phyloP scores from a whole-genome alignment of 2,797 vertebrate genomes.

The Smutsia temminckii region DNA sequence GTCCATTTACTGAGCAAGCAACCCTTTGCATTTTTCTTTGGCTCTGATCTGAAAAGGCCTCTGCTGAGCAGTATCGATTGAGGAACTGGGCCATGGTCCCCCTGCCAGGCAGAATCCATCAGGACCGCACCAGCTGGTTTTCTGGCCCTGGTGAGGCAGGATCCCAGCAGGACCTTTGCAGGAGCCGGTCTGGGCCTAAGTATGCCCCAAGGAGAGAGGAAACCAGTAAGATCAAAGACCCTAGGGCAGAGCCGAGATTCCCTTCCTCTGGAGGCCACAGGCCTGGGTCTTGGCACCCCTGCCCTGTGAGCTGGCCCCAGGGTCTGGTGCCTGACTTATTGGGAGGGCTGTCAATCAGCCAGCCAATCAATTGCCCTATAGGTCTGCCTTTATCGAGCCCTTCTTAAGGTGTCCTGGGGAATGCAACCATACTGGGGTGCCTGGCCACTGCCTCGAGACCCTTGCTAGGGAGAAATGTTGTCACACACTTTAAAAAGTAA shows the following conservation, averaged over 20 bases:
- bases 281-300: background rate
- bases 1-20: constrained; percentile 41
- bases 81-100: background rate
- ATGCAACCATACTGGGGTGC: background rate
- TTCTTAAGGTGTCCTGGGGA: background rate
- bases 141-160: background rate
- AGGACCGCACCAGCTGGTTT: constrained; percentile 5
- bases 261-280: background rate
- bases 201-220: background rate
- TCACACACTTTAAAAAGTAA: constrained; percentile 24
- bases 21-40: constrained; percentile 27
- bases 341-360: background rate
- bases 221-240: background rate
- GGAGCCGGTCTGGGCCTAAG: background rate
- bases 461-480: constrained; percentile 32
- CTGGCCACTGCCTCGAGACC: background rate
- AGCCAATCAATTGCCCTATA: background rate
- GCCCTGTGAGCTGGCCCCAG: background rate
- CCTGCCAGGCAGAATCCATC: constrained; percentile 52
- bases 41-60: constrained; percentile 56
- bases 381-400: background rate
- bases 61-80: constrained; percentile 58
- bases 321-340: background rate
- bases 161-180: background rate
- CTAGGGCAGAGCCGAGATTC: background rate